Evolutionary conservation across 2,113 vertebrate species (phyloP), one percentile per base, ranked within the genome.

Genomic region (Boulengeromyrus knoepffleri): DNA sequence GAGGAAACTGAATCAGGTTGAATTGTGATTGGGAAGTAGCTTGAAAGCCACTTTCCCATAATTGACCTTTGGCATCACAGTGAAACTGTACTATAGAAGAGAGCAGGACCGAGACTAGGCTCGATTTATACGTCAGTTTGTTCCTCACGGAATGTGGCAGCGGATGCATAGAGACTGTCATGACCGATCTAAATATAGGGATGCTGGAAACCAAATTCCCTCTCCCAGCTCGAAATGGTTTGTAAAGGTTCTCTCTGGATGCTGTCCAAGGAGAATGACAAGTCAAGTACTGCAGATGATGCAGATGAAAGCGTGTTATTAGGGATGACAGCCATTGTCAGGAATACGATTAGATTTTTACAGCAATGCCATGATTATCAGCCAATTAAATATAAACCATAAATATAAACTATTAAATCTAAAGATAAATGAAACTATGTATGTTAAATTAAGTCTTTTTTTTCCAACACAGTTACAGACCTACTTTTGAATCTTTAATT

Each of bases 151-250:
- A 50, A 50, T 86, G 85, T 19, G 27, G 0, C 85, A 36, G 27
- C 8, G 50, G 85, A 52, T 36, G 27, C 49, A 9, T 12, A 15
- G 24, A 87, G 24, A 15, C 13, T 39, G 50, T 87, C 85, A 36
- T 36, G 85, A 10, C 50, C 36, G n/a, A n/a, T 87, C 50, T 87
- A 87, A 87, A 87, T 87, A 87, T 87, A 87, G 85, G n/a, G 31
- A 27, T 17, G 27, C 85, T 31, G 85, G 85, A 87, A 87, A 53
- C 50, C 27, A 56, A 52, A 87, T 87, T 87, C 49, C 50, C 49
- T 47, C 85, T 87, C 50, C n/a, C n/a, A 87, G 85, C 50, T 53
- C 7, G 53, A 52, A 87, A 87, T 31, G 49, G 21, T 27, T 87
- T 87, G 85, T 87, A 50, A 47, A 56, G 47, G 50, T 87, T 87